Percentiles rank a stretch among this genome's conserved stretches.
Conservation (phyloP, 2,797 vertebrate genomes). For the Urocyon cinereoargenteus region DNA sequence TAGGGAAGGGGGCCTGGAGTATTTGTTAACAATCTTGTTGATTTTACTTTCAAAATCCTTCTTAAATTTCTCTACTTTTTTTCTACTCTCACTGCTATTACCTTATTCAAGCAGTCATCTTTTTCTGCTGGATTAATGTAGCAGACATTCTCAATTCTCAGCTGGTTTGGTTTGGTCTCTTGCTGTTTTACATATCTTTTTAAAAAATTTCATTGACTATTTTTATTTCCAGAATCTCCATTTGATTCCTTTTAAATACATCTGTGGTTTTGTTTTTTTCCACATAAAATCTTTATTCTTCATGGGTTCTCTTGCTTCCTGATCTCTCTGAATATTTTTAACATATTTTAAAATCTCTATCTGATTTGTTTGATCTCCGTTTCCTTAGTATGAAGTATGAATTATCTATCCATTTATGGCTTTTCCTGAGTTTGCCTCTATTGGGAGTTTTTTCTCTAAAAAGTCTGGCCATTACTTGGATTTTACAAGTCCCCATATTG, state of each 20-base stretch:
- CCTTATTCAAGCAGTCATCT: background rate
- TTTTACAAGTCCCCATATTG: background rate
- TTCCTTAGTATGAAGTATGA: background rate
- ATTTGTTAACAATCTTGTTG: background rate
- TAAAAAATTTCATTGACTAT: background rate
- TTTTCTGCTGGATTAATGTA: background rate
- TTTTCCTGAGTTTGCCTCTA: slow-evolving; percentile 23
- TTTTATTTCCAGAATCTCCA: slow-evolving; percentile 37
- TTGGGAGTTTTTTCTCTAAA: background rate
- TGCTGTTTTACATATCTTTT: background rate
- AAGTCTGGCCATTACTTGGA: background rate
- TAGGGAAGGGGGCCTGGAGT: background rate
- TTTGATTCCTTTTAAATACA: slow-evolving; percentile 30
- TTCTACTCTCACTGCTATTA: background rate
- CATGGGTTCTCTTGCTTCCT: background rate
- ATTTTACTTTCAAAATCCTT: background rate
- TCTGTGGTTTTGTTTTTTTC: background rate
- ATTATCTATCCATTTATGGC: background rate
- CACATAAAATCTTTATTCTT: slow-evolving; percentile 55
- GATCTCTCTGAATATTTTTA: slow-evolving; percentile 48
- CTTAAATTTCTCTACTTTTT: background rate
- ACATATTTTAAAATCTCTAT: slow-evolving; percentile 18
- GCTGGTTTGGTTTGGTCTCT: slow-evolving; percentile 17
- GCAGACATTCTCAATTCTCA: background rate
- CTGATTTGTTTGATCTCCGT: background rate